These are phyloP conservation scores for Acrobasis repandana DNA, from an alignment of 2,888 invertebrate genomes.

Conservation along the genomic window DNA sequence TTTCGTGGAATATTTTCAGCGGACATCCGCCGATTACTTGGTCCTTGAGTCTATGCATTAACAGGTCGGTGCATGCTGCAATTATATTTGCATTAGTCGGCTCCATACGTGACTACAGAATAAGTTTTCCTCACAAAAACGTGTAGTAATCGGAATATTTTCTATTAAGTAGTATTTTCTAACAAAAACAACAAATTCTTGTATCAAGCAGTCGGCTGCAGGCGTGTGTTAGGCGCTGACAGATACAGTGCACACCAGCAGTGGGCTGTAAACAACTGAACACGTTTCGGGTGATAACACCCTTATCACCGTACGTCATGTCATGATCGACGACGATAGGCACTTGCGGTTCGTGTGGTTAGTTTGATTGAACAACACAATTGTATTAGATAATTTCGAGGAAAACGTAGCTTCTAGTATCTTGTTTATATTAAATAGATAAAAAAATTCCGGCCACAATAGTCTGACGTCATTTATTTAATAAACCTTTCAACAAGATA, in stretches of 20 bases:
- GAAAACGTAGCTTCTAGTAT: slow-evolving; percentile 11
- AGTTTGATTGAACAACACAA: slow-evolving; percentile 10
- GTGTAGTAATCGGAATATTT: slow-evolving; percentile 3
- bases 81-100: slow-evolving; percentile 42
- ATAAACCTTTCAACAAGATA: too few relatives aligned
- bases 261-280: background rate
- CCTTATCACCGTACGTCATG: background rate
- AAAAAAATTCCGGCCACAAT: slow-evolving; percentile 15
- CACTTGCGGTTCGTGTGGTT: slow-evolving; percentile 2
- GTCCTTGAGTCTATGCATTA: slow-evolving; percentile 11
- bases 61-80: slow-evolving; percentile 24
- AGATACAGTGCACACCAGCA: slow-evolving; percentile 1
- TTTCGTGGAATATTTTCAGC: slow-evolving; percentile 4
- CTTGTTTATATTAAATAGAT: slow-evolving; percentile 11
- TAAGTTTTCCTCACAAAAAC: slow-evolving; percentile 1
- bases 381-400: slow-evolving; percentile 22
- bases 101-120: slow-evolving; percentile 24
- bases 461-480: background rate
- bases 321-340: background rate
- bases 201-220: slow-evolving; percentile 1
- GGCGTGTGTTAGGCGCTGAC: background rate
- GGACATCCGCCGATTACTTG: background rate
- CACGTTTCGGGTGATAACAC: slow-evolving; percentile 3
- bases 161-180: background rate
- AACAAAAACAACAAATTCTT: background rate